Percentiles rank a stretch among this genome's conserved stretches.
phyloP scores from a whole-genome alignment of 37 sponge, comb jelly and placozoan species.

The Crambe crambe region DNA sequence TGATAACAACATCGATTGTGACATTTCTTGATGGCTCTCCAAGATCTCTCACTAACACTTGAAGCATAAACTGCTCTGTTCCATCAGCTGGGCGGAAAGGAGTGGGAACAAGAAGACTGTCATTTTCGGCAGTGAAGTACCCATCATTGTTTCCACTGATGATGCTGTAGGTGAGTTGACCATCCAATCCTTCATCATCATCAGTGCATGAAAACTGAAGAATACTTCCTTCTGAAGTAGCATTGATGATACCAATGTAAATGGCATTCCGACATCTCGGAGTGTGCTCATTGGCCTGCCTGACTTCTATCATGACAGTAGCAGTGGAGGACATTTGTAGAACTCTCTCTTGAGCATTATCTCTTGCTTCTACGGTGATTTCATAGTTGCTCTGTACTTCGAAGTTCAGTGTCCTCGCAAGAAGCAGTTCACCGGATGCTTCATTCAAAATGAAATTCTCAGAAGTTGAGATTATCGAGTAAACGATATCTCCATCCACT shows the following conservation, averaged over 20 bases:
- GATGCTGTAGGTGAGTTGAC: constrained; percentile 34
- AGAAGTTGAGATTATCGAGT: constrained; percentile 14
- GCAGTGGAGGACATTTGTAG: constrained; percentile 34
- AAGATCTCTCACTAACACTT: constrained; percentile 40
- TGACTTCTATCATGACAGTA: constrained; percentile 51
- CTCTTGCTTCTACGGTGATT: constrained; percentile 51
- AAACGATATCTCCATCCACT: constrained; percentile 41
- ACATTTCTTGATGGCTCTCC: constrained; percentile 18
- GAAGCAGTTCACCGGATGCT: constrained; percentile 24
- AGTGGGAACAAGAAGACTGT: constrained; percentile 8
- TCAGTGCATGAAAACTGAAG: constrained; percentile 49
- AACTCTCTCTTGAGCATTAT: constrained; percentile 51
- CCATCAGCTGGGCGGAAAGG: constrained; percentile 5
- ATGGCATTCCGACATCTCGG: constrained; percentile 48
- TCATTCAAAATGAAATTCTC: constrained; percentile 41
- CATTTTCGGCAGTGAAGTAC: constrained; percentile 9
- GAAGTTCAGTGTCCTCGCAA: constrained; percentile 41
- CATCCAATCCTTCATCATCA: constrained; percentile 42
- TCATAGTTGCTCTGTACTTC: constrained; percentile 21
- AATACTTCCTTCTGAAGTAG: constrained; percentile 18
- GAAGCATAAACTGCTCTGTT: constrained; percentile 31
- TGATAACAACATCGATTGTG: constrained; percentile 20
- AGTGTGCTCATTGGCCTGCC: constrained; percentile 50
- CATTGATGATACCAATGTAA: constrained; percentile 45
- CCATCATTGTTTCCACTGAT: constrained; percentile 13